Conservation (phyloP, 30 jellyfish, hydroid and myxozoan species). For the Sanderia malayensis region DNA sequence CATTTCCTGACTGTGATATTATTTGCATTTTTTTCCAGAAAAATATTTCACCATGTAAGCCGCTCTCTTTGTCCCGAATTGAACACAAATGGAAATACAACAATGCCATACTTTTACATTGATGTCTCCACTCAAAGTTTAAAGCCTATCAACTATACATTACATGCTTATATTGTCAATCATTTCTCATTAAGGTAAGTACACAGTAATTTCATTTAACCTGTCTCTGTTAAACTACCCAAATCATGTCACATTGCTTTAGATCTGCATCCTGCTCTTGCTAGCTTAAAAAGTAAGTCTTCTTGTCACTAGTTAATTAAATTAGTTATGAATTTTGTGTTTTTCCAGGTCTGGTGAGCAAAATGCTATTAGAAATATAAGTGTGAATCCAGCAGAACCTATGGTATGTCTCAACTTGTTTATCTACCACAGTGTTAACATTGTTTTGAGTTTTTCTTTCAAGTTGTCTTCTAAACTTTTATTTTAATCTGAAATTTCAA, state of each 20-base stretch:
- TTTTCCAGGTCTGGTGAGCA: conserved; percentile 30
- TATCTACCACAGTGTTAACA: too few species aligned
- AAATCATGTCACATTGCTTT: background rate
- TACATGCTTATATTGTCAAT: conserved; percentile 28
- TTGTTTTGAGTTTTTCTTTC: background rate
- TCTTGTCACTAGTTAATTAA: too few species aligned
- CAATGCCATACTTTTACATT: conserved; percentile 52
- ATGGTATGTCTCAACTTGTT: too few species aligned
- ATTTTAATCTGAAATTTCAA: too few species aligned
- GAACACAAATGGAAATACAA: conserved; percentile 24
- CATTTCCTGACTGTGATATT: background rate
- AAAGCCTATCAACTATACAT: conserved; percentile 40
- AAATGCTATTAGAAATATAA: conserved; percentile 9
- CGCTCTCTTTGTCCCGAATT: conserved; percentile 67
- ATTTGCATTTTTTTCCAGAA: conserved; percentile 25
- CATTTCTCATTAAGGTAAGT: conserved; percentile 49
- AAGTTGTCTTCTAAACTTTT: too few species aligned
- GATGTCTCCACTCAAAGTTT: conserved; percentile 63
- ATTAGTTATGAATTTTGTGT: too few species aligned
- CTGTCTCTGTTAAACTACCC: too few species aligned
- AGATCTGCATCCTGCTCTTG: too few species aligned
- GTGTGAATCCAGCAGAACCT: conserved; percentile 89
- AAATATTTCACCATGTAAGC: conserved; percentile 60
- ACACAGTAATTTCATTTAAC: background rate
- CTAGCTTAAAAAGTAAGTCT: too few species aligned